Evolutionary conservation across 2,113 vertebrate genomes (phyloP).

Genomic region (Clinocottus analis): DNA sequence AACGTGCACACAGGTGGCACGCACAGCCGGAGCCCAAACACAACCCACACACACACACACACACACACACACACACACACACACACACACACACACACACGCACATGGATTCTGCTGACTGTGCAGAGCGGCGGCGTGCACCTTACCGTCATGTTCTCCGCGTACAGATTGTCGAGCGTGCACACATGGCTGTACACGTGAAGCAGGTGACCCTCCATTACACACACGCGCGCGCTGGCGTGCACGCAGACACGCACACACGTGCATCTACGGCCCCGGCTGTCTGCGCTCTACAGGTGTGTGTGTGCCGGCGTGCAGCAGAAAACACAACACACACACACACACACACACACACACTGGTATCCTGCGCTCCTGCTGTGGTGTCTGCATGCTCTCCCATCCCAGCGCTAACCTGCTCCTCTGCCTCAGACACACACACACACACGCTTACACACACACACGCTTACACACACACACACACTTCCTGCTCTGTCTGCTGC

Average conservation of each 20-base stretch:
- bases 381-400: slow-evolving; percentile 72
- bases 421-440: slow-evolving; percentile 60
- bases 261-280: slow-evolving; percentile 30
- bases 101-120: slow-evolving; percentile 28
- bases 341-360: too few relatives aligned
- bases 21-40: slow-evolving; percentile 1
- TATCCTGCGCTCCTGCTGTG: slow-evolving; percentile 52
- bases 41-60: too few relatives aligned
- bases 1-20: slow-evolving; percentile 12
- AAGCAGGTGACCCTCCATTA: slow-evolving; percentile 78
- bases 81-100: too few relatives aligned
- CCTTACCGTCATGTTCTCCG: slow-evolving; percentile 78
- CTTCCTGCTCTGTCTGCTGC: slow-evolving; percentile 81
- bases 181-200: slow-evolving; percentile 78
- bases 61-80: too few relatives aligned
- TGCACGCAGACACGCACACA: slow-evolving; percentile 43
- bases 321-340: too few relatives aligned
- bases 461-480: slow-evolving; percentile 41
- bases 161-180: slow-evolving; percentile 76
- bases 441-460: slow-evolving; percentile 45
- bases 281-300: slow-evolving; percentile 66
- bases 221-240: slow-evolving; percentile 36
- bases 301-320: slow-evolving; percentile 48
- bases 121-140: slow-evolving; percentile 36
- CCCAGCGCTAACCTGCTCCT: slow-evolving; percentile 73